Evolutionary conservation across 2,797 vertebrate species (phyloP).

Genomic region (Cynopterus sphinx): DNA sequence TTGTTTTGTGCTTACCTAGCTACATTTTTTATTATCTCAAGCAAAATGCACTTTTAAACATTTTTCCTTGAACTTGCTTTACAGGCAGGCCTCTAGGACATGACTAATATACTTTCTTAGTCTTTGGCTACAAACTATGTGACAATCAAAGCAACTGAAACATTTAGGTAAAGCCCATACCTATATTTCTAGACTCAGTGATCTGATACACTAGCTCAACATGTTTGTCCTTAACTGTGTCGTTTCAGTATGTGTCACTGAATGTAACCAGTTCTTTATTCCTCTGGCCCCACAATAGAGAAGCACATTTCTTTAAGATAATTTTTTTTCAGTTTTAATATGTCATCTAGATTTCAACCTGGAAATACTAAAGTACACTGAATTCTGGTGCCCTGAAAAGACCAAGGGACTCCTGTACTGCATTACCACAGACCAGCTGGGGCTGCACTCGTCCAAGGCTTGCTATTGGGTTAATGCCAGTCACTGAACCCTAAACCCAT

Average conservation of each 20-base stretch:
- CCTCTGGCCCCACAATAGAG: not conserved
- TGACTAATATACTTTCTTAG: not conserved
- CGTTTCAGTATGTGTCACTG: not conserved
- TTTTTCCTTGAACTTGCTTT: not conserved
- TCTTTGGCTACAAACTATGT: not conserved
- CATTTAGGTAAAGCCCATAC: not conserved
- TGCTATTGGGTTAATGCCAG: not conserved
- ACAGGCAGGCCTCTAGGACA: not conserved
- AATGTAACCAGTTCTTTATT: not conserved
- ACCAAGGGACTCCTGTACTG: not conserved
- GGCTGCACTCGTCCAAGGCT: not conserved
- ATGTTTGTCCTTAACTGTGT: not conserved
- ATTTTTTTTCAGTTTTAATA: not conserved
- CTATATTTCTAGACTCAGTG: not conserved
- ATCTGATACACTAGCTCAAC: not conserved
- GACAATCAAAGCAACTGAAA: not conserved
- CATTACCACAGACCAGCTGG: not conserved
- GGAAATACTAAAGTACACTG: not conserved
- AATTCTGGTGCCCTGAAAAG: not conserved
- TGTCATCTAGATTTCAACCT: conserved; percentile 7
- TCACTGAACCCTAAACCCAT: not conserved
- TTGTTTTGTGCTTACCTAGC: not conserved
- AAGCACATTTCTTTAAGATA: not conserved
- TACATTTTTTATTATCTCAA: not conserved
- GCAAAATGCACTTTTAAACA: not conserved